Base-by-base conservation (phyloP, 2,888 invertebrate genomes). In the Mythimna lalbum region DNA sequence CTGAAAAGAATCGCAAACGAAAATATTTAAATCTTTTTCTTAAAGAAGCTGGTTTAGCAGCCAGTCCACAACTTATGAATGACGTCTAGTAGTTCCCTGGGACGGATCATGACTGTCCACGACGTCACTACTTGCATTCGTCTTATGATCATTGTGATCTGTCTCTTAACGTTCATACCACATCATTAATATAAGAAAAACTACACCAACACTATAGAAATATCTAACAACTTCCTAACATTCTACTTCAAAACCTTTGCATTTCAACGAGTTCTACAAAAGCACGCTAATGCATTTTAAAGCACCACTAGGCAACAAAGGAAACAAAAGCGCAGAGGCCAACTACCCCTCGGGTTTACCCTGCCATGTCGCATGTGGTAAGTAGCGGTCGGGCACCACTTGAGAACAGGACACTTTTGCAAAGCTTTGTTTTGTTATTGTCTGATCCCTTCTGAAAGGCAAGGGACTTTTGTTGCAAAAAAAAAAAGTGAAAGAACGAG, bases 271-370 rank as follows among this genome's bases (percentile, higher is more conserved):
- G 23, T n/a, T 23, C n/a, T 59, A 33, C 56, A 80, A 64, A 64
- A 59, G 53, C 49, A 10, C 17, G 19, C 55, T 68, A 64, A 57
- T 65, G 62, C 82, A 82, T 81, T 81, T 65, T 56, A 31, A 72
- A 79, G 64, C 57, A 62, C 61, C 57, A 31, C 49, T 63, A 47
- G 33, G 53, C 6, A 23, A 81, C 63, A 70, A 65, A 49, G 17
- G 49, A n/a, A 67, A 78, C 66, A 81, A 67, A 55, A 72, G 72
- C 43, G 12, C 17, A 63, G 31, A 61, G 63, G 52, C 60, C 81
- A 53, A 19, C 82, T 78, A 81, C 78, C 79, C 79, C 36, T 47
- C 23, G 78, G 82, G 33, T 78, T 73, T 65, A 67, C 78, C 82
- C 53, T 47, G 36, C 61, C 23, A 21, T 57, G 73, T 67, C 39